Percentiles rank a stretch among this genome's conserved stretches.
Evolutionary conservation across 2,888 invertebrate genomes (phyloP).

Genomic region (Uropetala carovei): DNA sequence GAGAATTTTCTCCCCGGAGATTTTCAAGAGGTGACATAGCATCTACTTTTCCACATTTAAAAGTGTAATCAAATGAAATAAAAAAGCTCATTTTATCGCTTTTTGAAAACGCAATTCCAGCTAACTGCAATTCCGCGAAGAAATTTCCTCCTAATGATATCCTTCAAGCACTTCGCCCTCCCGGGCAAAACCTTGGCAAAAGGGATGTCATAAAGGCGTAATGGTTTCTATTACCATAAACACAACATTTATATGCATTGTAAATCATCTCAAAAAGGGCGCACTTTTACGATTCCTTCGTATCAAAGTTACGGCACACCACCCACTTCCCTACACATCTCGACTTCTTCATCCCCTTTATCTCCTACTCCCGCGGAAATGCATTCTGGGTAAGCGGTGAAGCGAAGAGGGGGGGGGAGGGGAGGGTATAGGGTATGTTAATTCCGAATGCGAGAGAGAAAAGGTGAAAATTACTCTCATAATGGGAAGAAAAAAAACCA

Average conservation of each 20-base stretch:
- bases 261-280: constrained; percentile 32
- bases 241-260: constrained; percentile 35
- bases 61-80: constrained; percentile 24
- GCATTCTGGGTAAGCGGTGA: background rate
- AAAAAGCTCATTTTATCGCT: background rate
- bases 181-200: background rate
- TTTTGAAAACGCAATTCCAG: constrained; percentile 7
- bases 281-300: constrained; percentile 25
- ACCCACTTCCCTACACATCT: background rate
- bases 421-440: background rate
- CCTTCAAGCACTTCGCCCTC: background rate
- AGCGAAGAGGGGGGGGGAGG: background rate
- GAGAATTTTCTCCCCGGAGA: background rate
- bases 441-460: constrained; percentile 5
- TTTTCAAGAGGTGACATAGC: background rate
- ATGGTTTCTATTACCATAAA: constrained; percentile 35
- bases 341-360: constrained; percentile 14
- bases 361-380: background rate
- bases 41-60: constrained; percentile 13
- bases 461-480: constrained; percentile 24
- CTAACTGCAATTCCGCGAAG: constrained; percentile 28
- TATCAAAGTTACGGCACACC: constrained; percentile 17
- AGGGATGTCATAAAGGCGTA: constrained; percentile 19
- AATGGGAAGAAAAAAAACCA: background rate
- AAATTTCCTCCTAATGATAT: constrained; percentile 25